phyloP scores from a whole-genome alignment of 2,888 invertebrate species.

The Lasioglossum lativentre region DNA sequence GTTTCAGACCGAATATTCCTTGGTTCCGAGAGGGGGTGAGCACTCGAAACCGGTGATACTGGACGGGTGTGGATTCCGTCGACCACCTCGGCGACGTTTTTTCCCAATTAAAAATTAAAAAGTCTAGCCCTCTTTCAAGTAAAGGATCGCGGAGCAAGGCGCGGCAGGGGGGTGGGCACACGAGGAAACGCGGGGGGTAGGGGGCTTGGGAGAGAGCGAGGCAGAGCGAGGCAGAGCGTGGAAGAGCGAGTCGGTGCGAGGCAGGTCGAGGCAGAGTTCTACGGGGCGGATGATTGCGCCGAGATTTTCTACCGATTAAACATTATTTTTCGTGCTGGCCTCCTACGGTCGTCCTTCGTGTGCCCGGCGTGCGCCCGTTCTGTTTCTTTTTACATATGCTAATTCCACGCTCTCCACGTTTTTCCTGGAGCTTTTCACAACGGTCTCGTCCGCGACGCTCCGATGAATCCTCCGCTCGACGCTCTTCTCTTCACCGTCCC shows the following conservation, averaged over 20 bases:
- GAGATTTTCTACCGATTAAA: constrained; percentile 82
- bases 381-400: constrained; percentile 75
- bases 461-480: constrained; percentile 63
- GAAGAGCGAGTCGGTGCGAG: constrained; percentile 19
- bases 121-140: constrained; percentile 74
- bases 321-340: constrained; percentile 78
- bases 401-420: constrained; percentile 72
- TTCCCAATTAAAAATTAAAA: constrained; percentile 84
- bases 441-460: constrained; percentile 50
- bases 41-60: constrained; percentile 9
- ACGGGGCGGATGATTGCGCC: constrained; percentile 77
- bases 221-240: constrained; percentile 24
- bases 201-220: constrained; percentile 41
- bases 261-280: constrained; percentile 46
- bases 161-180: constrained; percentile 1
- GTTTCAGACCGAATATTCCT: background rate
- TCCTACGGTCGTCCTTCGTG: constrained; percentile 55
- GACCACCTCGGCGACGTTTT: constrained; percentile 77
- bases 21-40: background rate
- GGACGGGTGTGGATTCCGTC: constrained; percentile 57
- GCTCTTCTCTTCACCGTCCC: constrained; percentile 43
- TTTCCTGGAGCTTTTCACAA: constrained; percentile 37
- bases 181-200: constrained; percentile 36
- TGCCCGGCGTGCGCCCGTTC: constrained; percentile 38
- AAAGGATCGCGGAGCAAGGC: constrained; percentile 64